Conservation (phyloP, 2,113 vertebrate genomes). For the Numenius arquata region DNA sequence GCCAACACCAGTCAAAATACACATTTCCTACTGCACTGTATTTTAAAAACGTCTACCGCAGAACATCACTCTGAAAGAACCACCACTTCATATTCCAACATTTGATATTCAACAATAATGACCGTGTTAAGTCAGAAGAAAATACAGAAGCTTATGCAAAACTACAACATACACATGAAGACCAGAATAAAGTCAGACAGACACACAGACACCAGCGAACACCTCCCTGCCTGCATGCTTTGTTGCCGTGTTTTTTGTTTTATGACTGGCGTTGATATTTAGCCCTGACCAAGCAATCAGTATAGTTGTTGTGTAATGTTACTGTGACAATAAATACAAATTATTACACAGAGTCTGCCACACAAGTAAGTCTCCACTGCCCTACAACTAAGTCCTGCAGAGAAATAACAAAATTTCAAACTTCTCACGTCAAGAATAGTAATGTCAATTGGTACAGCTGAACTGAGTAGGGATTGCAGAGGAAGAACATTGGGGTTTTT, state of each 20-base stretch:
- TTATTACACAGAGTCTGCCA: background rate
- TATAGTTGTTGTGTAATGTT: slow-evolving; percentile 10
- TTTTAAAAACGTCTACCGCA: background rate
- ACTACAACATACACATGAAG: background rate
- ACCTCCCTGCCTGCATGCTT: background rate
- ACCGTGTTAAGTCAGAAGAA: background rate
- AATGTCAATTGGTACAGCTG: background rate
- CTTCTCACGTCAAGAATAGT: background rate
- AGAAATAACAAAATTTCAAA: background rate
- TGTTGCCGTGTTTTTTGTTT: background rate
- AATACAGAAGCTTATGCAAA: background rate
- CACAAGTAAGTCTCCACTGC: background rate
- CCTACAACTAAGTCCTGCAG: background rate
- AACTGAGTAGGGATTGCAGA: background rate
- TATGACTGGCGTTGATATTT: background rate
- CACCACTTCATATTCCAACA: background rate
- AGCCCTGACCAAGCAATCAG: slow-evolving; percentile 21
- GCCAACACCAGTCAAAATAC: background rate
- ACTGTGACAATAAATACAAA: slow-evolving; percentile 9
- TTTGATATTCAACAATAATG: background rate
- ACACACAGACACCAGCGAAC: background rate
- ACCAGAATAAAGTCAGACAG: background rate
- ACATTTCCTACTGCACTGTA: background rate
- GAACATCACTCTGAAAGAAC: background rate
- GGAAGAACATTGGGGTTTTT: background rate